These are phyloP conservation scores for Chrysopilus asiliformis DNA, from an alignment of 2,888 invertebrate species.

Conservation along the genomic window DNA sequence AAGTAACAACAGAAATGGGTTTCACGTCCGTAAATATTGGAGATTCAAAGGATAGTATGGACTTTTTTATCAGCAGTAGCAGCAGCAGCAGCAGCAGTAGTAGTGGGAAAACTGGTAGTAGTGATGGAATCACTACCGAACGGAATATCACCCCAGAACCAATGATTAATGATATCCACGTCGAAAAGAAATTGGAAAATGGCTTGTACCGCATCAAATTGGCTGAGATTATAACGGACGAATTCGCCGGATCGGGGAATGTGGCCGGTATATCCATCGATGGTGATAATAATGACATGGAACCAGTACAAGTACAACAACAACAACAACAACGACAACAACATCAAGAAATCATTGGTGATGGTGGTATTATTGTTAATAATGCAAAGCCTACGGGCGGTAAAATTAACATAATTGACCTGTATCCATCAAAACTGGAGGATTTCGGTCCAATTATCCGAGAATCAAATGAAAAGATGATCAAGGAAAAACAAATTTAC, in stretches of 20 bases:
- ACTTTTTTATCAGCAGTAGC: no score
- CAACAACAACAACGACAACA: slow-evolving; percentile 3
- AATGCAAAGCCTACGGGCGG: slow-evolving; percentile 18
- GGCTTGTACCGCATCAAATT: slow-evolving; percentile 30
- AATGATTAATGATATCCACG: slow-evolving; percentile 19
- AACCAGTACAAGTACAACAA: slow-evolving; percentile 3
- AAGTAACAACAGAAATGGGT: no score
- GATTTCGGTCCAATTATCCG: slow-evolving; percentile 28
- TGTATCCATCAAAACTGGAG: slow-evolving; percentile 30
- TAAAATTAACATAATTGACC: slow-evolving; percentile 31
- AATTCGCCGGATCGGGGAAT: slow-evolving; percentile 21
- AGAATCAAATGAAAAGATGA: slow-evolving; percentile 24
- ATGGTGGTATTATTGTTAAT: no score
- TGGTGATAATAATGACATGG: slow-evolving; percentile 15
- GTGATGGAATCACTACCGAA: slow-evolving; percentile 1
- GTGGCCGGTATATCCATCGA: slow-evolving; percentile 13
- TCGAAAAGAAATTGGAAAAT: slow-evolving; percentile 22
- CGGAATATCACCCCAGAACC: slow-evolving; percentile 14
- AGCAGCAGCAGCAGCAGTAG: no score
- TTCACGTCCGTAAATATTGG: no score
- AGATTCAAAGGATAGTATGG: no score
- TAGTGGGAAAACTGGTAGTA: no score
- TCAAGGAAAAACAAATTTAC: slow-evolving; percentile 18
- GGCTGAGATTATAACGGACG: slow-evolving; percentile 24
- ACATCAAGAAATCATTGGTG: no score